Conservation (phyloP, 2,113 vertebrate species). For the Sander lucioperca region DNA sequence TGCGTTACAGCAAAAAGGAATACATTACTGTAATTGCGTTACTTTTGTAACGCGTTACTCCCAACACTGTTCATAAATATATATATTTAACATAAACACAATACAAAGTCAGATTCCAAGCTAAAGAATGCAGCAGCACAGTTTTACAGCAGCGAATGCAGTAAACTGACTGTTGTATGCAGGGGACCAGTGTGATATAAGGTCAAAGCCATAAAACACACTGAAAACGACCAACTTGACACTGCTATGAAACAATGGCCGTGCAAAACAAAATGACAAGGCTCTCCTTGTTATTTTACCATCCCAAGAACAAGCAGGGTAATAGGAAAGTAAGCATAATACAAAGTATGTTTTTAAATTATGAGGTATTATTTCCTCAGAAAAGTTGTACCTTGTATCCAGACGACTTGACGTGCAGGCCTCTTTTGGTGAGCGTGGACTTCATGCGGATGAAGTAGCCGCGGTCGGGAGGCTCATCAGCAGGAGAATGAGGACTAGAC, state of each 20-base stretch:
- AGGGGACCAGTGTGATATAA: slow-evolving; percentile 65
- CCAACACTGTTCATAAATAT: too few species aligned
- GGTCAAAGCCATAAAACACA: slow-evolving; percentile 70
- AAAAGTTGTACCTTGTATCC: slow-evolving; percentile 88
- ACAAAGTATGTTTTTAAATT: not conserved
- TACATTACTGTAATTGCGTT: too few species aligned
- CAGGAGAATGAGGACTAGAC: slow-evolving; percentile 70
- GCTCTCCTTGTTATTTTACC: slow-evolving; percentile 41
- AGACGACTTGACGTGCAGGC: slow-evolving; percentile 92
- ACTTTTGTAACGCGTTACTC: too few species aligned
- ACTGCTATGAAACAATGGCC: slow-evolving; percentile 51
- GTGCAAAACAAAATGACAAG: slow-evolving; percentile 40
- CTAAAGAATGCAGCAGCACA: slow-evolving; percentile 21
- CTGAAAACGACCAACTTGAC: slow-evolving; percentile 52
- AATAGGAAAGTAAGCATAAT: slow-evolving; percentile 15
- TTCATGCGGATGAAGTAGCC: slow-evolving; percentile 94
- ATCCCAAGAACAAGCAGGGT: slow-evolving; percentile 12
- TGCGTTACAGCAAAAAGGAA: too few species aligned
- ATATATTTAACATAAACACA: slow-evolving; percentile 22
- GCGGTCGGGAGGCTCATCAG: slow-evolving; percentile 80
- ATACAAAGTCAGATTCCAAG: slow-evolving; percentile 16
- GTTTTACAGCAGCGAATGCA: slow-evolving; percentile 45
- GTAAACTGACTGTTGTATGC: slow-evolving; percentile 55
- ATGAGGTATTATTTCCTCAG: not conserved
- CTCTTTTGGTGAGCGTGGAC: slow-evolving; percentile 92